phyloP scores from a whole-genome alignment of 2,113 vertebrate species.

The Talpa occidentalis region DNA sequence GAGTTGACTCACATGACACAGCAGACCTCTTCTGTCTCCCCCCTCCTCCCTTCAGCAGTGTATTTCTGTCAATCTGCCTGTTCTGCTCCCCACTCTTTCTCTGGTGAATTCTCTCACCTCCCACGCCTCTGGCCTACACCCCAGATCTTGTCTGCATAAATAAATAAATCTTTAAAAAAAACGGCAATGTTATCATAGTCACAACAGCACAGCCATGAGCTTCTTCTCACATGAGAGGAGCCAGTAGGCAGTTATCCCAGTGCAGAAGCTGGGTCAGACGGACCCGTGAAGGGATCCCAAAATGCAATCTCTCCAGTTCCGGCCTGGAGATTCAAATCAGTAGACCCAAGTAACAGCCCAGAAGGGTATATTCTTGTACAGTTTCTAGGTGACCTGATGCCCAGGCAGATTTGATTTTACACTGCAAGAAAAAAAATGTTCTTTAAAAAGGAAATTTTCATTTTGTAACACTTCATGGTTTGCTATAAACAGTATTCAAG shows the following conservation, averaged over 20 bases:
- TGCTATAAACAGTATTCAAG: not conserved
- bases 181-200: not conserved
- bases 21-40: too few species aligned
- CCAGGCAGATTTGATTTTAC: not conserved
- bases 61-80: too few species aligned
- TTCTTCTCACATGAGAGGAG: not conserved
- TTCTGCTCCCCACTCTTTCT: too few species aligned
- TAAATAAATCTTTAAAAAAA: too few species aligned
- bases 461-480: not conserved
- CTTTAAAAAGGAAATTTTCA: not conserved
- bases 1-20: too few species aligned
- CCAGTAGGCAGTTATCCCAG: not conserved
- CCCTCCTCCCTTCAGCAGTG: too few species aligned
- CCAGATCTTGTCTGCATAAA: too few species aligned
- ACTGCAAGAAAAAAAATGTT: not conserved
- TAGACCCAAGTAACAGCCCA: not conserved
- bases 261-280: not conserved
- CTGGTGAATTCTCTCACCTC: too few species aligned
- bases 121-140: too few species aligned
- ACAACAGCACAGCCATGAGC: not conserved
- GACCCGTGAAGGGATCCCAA: not conserved
- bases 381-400: not conserved
- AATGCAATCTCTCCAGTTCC: not conserved
- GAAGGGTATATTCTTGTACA: not conserved
- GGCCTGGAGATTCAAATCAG: not conserved